Evolutionary conservation across 2,113 vertebrate species (phyloP), one percentile per base, ranked within the genome.

Genomic region (Chaenogobius annularis): DNA sequence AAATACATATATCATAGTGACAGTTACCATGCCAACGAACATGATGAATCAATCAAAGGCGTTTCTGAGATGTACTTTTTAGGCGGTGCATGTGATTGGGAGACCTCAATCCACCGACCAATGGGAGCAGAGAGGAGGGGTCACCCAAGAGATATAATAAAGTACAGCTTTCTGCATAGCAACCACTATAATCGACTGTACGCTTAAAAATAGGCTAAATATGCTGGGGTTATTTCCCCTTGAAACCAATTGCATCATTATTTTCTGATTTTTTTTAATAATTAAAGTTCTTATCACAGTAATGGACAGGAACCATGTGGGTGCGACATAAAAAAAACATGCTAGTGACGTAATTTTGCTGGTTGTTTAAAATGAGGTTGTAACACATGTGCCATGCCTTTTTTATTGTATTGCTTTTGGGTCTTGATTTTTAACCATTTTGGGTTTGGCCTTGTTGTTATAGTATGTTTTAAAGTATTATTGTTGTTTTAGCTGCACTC

Each of bases 31-130:
- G 47, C 59, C 87, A 79, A 86, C 73, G 75, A 84, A 82, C 68
- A 81, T 74, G 63, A 80, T 70, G 52, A 82, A 80, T 88, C 74
- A 81, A 84, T 87, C 71, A 77, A 55, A 48, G 74, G 35, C 73
- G 68, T 72, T 77, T 84, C 78, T 70, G 65, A 13, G 46, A 72
- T 75, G 66, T 78, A 75, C 83, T 85, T 78, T 62, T 58, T 83
- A 76, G 55, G 59, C 46, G 3, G 47, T 67, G 37, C 37, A 67
- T 69, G 20, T 10, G 26, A 47, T 14, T 79, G 69, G 74, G 75
- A 75, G 67, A 67, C 66, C 76, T 84, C 72, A 80, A 67, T 70
- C 70, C 72, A 69, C 54, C 83, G 77, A 74, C 72, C 83, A 73
- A 56, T 77, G 66, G 61, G 71, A 81, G 66, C 66, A 66, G 67